These are phyloP conservation scores for Leucoma salicis DNA, from an alignment of 2,888 invertebrate genomes.

Conservation along the genomic window DNA sequence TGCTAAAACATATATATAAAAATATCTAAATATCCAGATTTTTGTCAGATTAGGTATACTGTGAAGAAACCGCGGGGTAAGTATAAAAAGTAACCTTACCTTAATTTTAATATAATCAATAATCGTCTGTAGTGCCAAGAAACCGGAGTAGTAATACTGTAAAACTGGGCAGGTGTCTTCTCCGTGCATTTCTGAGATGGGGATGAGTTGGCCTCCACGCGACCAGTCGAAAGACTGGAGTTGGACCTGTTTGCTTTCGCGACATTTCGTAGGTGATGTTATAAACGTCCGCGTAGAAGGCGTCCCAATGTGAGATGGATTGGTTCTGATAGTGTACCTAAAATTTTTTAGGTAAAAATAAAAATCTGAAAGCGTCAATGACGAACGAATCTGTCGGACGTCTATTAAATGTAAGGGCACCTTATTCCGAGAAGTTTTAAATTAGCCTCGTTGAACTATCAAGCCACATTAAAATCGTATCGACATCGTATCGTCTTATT, in stretches of 20 bases:
- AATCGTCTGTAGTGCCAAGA: slow-evolving; percentile 86
- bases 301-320: slow-evolving; percentile 85
- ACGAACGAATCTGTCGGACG: no score
- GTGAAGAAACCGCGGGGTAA: neutral
- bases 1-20: no score
- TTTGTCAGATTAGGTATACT: no score
- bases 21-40: no score
- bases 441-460: no score
- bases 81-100: slow-evolving; percentile 57
- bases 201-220: slow-evolving; percentile 66
- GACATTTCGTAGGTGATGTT: slow-evolving; percentile 86
- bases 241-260: slow-evolving; percentile 80
- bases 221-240: slow-evolving; percentile 85
- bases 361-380: no score
- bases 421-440: no score
- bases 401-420: no score
- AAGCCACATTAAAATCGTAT: no score
- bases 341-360: no score
- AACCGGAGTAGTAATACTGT: slow-evolving; percentile 89
- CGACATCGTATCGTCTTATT: no score
- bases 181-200: slow-evolving; percentile 82
- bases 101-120: slow-evolving; percentile 88
- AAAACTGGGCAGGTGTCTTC: slow-evolving; percentile 89
- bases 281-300: slow-evolving; percentile 85
- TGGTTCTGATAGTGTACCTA: slow-evolving; percentile 88